Percentiles rank a stretch among this genome's conserved stretches.
Conservation (phyloP, 2,888 invertebrate species). For the Cheilosia soror region DNA sequence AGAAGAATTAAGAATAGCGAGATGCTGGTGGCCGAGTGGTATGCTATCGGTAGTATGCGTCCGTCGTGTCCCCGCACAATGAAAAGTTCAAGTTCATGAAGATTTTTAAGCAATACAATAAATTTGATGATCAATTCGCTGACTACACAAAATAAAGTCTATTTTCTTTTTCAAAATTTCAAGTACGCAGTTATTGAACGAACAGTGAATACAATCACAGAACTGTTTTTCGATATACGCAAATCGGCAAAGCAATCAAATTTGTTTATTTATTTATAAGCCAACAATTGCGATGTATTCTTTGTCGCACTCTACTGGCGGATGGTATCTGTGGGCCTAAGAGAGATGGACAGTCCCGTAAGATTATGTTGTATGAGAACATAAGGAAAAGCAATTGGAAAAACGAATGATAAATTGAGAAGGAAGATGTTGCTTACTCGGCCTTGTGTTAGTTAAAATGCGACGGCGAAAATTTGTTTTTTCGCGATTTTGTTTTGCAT, state of each 20-base stretch:
- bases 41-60: background rate
- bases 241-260: conserved; percentile 3
- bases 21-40: background rate
- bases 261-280: conserved; percentile 61
- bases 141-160: too few species aligned
- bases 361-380: background rate
- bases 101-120: background rate
- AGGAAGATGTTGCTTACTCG: conserved; percentile 2
- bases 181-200: conserved; percentile 6
- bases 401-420: conserved; percentile 57
- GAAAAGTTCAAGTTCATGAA: conserved; percentile 25
- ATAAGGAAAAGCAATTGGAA: background rate
- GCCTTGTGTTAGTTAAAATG: background rate
- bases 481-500: conserved; percentile 29
- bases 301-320: conserved; percentile 4
- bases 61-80: background rate
- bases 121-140: background rate
- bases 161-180: background rate
- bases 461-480: conserved; percentile 23
- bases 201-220: too few species aligned
- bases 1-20: too few species aligned
- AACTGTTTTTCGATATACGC: background rate
- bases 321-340: background rate
- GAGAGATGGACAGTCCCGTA: conserved; percentile 1
- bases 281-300: background rate